Percentiles rank a stretch among this genome's conserved stretches.
phyloP scores from a whole-genome alignment of 2,113 vertebrate species.

The Eira barbara region DNA sequence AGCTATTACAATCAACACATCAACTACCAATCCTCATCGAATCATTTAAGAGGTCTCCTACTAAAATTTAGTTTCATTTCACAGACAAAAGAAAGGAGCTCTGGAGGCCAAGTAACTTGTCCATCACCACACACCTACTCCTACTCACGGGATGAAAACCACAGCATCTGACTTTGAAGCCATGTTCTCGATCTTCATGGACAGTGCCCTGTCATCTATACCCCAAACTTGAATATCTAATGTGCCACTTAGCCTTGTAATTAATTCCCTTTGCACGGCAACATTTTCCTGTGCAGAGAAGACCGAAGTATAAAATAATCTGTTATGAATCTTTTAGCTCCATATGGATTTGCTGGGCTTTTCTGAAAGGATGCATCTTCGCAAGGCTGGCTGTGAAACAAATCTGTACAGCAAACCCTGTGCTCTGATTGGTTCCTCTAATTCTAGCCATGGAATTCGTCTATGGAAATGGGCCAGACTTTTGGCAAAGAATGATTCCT shows the following conservation, averaged over 20 bases:
- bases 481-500: neutral
- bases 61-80: slow-evolving; percentile 7
- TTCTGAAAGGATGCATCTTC: neutral
- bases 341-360: neutral
- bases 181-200: neutral
- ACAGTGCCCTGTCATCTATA: neutral
- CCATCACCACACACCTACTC: neutral
- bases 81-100: neutral
- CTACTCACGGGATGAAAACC: neutral
- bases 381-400: neutral
- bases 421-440: neutral
- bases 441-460: neutral
- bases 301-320: neutral
- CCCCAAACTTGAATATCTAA: neutral
- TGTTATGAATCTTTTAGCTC: neutral
- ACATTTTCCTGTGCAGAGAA: neutral
- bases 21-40: neutral
- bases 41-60: neutral
- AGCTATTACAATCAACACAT: neutral
- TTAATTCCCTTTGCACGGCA: neutral
- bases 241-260: neutral
- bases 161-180: neutral
- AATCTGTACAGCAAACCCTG: neutral
- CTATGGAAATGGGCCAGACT: neutral
- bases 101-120: neutral